Conservation (phyloP, 2,113 vertebrate genomes). For the Labeo catla region DNA sequence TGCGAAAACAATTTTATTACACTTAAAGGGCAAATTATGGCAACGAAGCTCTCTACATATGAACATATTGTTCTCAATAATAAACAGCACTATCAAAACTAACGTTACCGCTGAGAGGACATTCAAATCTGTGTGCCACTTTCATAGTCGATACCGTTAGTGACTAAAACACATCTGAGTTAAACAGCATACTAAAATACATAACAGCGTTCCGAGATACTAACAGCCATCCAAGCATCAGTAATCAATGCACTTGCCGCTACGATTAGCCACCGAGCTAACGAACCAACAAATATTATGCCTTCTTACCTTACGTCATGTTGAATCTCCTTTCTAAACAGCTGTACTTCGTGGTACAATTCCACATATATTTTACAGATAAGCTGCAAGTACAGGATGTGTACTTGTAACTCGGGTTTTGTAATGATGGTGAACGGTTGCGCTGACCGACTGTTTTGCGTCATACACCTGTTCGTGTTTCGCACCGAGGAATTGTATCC, state of each 20-base stretch:
- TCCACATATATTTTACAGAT: not conserved
- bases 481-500: conserved; percentile 18
- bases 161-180: not conserved
- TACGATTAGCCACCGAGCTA: conserved; percentile 35
- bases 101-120: not conserved
- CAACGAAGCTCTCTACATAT: not conserved
- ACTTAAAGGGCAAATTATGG: not conserved
- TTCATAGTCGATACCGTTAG: not conserved
- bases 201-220: not conserved
- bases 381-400: not conserved
- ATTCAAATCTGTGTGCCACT: not conserved
- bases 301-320: conserved; percentile 52
- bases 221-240: conserved; percentile 13
- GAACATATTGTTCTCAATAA: not conserved
- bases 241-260: not conserved
- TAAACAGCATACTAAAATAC: not conserved
- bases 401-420: not conserved
- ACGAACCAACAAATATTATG: not conserved
- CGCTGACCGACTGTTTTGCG: conserved; percentile 44
- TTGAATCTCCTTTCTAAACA: conserved; percentile 3
- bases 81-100: not conserved
- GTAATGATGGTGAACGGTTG: conserved; percentile 2
- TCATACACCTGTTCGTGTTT: conserved; percentile 53
- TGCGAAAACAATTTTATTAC: not conserved
- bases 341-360: not conserved